Percentiles rank a stretch among this genome's conserved stretches.
Conservation (phyloP, 2,888 invertebrate genomes). For the Plagodis pulveraria region DNA sequence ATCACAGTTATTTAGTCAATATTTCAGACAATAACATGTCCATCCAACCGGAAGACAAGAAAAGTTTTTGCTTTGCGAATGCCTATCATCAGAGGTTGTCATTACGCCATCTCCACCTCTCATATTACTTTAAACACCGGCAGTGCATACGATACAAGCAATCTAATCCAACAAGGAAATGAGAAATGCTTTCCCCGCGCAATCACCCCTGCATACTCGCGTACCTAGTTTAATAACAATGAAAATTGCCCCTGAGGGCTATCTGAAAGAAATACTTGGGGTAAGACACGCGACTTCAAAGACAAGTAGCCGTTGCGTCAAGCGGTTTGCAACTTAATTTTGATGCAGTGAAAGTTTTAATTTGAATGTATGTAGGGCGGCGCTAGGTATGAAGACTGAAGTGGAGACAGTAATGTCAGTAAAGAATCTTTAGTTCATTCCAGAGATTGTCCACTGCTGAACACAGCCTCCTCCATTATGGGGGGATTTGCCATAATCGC, state of each 20-base stretch:
- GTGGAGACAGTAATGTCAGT: background rate
- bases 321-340: constrained; percentile 27
- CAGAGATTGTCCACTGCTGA: too few relatives aligned
- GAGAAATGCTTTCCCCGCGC: constrained; percentile 56
- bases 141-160: constrained; percentile 48
- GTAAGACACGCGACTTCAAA: constrained; percentile 62
- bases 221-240: constrained; percentile 51
- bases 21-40: too few relatives aligned
- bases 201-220: constrained; percentile 50
- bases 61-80: constrained; percentile 18
- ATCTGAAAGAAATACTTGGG: constrained; percentile 58
- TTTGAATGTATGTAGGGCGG: constrained; percentile 26
- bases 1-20: too few relatives aligned
- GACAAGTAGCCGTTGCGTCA: constrained; percentile 5
- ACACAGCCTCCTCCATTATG: too few relatives aligned
- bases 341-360: constrained; percentile 40
- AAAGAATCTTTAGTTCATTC: background rate
- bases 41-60: background rate
- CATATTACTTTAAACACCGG: constrained; percentile 39
- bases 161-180: constrained; percentile 63
- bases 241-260: constrained; percentile 75
- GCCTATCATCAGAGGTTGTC: constrained; percentile 36
- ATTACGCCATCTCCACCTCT: constrained; percentile 34
- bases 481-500: too few relatives aligned
- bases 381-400: background rate